phyloP scores from a whole-genome alignment of 2,797 vertebrate genomes.

The Enoplosus armatus region DNA sequence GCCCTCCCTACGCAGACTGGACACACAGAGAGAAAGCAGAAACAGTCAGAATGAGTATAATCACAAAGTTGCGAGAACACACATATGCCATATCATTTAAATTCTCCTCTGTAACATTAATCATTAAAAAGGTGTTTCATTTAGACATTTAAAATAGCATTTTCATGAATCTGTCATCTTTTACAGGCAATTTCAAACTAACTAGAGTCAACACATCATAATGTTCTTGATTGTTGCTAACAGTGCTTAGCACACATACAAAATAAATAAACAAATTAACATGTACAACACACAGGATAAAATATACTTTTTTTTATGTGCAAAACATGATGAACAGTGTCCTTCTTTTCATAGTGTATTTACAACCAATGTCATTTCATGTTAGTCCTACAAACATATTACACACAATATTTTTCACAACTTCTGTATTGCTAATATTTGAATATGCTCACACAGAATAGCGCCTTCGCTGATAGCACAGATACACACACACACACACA shows the following conservation, averaged over 20 bases:
- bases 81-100: neutral
- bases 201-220: neutral
- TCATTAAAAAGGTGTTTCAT: neutral
- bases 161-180: neutral
- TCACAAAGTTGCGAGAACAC: neutral
- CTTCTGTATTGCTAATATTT: neutral
- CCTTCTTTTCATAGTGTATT: neutral
- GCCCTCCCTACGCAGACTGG: slow-evolving; percentile 91
- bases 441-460: neutral
- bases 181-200: neutral
- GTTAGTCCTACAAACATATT: neutral
- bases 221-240: neutral
- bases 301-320: neutral
- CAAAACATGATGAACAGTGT: neutral
- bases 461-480: neutral
- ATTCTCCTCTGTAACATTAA: neutral
- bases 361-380: neutral
- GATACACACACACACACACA: neutral
- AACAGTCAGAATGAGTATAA: slow-evolving; percentile 41
- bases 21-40: neutral
- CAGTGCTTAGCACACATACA: neutral
- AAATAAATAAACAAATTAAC: neutral
- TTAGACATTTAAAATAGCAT: neutral
- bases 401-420: neutral
- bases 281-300: neutral